Evolutionary conservation across 2,113 vertebrate genomes (phyloP).

Genomic region (Scomber scombrus): DNA sequence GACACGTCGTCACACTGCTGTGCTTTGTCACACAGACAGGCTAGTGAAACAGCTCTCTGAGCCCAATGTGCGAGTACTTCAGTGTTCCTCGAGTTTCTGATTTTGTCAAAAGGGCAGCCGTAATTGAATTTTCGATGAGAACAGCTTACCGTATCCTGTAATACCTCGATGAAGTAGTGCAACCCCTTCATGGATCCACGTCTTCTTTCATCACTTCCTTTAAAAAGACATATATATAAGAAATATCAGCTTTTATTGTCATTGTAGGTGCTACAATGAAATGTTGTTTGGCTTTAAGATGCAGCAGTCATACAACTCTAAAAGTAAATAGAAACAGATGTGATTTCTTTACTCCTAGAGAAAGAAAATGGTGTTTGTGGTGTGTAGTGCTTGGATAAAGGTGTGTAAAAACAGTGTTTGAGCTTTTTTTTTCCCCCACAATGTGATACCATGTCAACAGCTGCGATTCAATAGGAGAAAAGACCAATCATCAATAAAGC

Average conservation of each 20-base stretch:
- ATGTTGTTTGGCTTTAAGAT: too few species aligned
- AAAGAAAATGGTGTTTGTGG: too few species aligned
- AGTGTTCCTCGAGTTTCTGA: conserved; percentile 8
- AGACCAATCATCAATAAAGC: conserved; percentile 23
- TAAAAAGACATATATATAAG: too few species aligned
- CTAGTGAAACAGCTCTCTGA: conserved; percentile 11
- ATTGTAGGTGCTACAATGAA: too few species aligned
- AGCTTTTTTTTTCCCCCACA: neutral
- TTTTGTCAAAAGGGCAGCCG: conserved; percentile 15
- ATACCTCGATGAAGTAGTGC: neutral
- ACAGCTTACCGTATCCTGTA: conserved; percentile 14
- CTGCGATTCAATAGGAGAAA: neutral
- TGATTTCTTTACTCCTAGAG: too few species aligned
- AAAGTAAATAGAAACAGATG: too few species aligned
- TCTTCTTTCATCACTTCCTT: conserved; percentile 9
- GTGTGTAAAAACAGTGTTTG: too few species aligned
- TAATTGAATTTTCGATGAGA: conserved; percentile 44
- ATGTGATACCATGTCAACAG: neutral
- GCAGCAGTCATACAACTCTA: too few species aligned
- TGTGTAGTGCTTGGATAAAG: too few species aligned
- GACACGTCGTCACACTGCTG: conserved; percentile 23
- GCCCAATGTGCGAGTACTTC: conserved; percentile 12
- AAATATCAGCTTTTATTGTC: too few species aligned
- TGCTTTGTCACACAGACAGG: conserved; percentile 11
- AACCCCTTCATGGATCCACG: neutral